Evolutionary conservation across 2,888 invertebrate genomes (phyloP), one percentile per base, ranked within the genome.

Genomic region (Lycaena phlaeas): DNA sequence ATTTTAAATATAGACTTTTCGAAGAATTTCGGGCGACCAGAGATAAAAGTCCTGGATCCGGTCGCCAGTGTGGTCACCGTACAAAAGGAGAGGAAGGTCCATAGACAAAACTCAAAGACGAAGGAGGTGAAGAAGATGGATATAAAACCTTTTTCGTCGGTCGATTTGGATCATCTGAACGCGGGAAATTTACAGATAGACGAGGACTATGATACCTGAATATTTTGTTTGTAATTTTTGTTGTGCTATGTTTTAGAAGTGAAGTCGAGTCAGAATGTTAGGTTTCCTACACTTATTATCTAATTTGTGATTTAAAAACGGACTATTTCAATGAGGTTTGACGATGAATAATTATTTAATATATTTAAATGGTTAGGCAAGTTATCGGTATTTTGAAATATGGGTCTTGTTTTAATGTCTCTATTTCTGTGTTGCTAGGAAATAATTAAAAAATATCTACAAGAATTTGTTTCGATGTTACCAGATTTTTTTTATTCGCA

Each of bases 151-250:
- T 27, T 58, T 1, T 49, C 54, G 29, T 67, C 67, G 1, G 54
- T 73, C 1, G 68, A 74, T 41, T 62, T 79, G 45, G 81, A 81
- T 46, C 59, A 65, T 55, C 60, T 79, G 42, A 77, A 75, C 53
- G 71, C 78, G 36, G 78, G 77, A 4, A 73, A 81, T 47, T 56
- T 84, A 51, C 77, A 85, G 52, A 78, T 85, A 36, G 85, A 85
- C 40, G 85, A 85, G 59, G 85, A 85, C 68, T 85, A 85, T 55
- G 85, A 85, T 75, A 82, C 84, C 68, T 85, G 79, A 85, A 57
- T 72, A 50, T 44, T 22, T 7, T 2, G 50, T 61, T 57, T 52
- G 49, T 59, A 59, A 60, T 64, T 50, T 54, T 50, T 52, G 45
- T 63, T 59, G 56, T 61, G 57, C 48, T 50, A 49, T 52, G 48